Conservation (phyloP, 2,113 vertebrate species). For the Cavia aperea region DNA sequence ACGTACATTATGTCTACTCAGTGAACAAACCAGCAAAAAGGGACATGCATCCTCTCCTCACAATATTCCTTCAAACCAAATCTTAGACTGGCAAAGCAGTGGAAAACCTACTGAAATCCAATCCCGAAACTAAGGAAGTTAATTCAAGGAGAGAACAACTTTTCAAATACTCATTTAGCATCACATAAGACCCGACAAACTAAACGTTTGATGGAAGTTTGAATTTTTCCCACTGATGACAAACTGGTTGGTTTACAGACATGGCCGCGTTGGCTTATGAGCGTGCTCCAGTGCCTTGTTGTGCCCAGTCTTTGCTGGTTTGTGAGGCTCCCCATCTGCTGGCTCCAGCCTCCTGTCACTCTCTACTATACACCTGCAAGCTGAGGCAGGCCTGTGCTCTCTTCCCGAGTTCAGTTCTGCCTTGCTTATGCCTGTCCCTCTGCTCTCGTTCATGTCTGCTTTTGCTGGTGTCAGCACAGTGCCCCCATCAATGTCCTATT, state of each 20-base stretch:
- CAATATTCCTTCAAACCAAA: not conserved
- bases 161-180: not conserved
- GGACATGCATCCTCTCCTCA: not conserved
- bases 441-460: not conserved
- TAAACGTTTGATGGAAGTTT: not conserved
- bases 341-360: not conserved
- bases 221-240: not conserved
- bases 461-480: constrained; percentile 7
- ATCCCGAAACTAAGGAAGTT: not conserved
- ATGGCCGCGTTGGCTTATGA: not conserved
- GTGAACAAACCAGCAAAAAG: not conserved
- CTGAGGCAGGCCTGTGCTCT: not conserved
- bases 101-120: not conserved
- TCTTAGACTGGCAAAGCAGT: not conserved
- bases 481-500: not conserved
- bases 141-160: not conserved
- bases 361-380: not conserved
- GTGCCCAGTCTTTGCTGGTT: not conserved
- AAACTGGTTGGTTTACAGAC: not conserved
- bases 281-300: not conserved
- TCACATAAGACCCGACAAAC: not conserved
- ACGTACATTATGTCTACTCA: not conserved
- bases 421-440: not conserved
- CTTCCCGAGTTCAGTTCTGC: not conserved
- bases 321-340: not conserved